phyloP scores from a whole-genome alignment of 2,113 vertebrate genomes.

The Indicator maculatus region DNA sequence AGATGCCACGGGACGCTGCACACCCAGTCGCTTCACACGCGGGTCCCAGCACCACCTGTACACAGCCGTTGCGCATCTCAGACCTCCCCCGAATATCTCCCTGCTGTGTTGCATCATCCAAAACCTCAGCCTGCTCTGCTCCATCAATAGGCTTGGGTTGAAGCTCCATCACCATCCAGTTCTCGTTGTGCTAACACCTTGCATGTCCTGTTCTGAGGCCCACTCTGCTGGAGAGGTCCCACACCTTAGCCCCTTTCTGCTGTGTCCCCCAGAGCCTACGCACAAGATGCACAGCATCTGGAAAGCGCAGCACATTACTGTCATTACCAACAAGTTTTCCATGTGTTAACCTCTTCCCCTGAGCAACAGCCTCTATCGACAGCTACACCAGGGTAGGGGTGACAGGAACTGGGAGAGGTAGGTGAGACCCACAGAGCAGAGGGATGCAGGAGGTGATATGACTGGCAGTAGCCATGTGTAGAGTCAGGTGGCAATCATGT shows the following conservation, averaged over 20 bases:
- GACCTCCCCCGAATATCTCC: background rate
- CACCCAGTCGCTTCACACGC: background rate
- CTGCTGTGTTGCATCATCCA: background rate
- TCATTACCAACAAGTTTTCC: background rate
- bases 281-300: rapidly evolving
- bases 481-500: background rate
- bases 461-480: too few species aligned
- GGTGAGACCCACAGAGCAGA: background rate
- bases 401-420: background rate
- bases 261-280: rapidly evolving
- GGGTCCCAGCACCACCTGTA: background rate
- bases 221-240: background rate
- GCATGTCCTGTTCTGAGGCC: background rate
- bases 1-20: too few species aligned
- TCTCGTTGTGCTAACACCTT: background rate
- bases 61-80: background rate
- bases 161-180: background rate
- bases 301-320: too few species aligned
- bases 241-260: background rate
- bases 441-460: rapidly evolving
- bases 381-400: too few species aligned
- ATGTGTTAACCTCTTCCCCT: background rate
- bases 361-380: background rate
- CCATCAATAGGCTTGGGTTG: background rate
- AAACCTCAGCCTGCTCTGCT: background rate